phyloP scores from a whole-genome alignment of 2,797 vertebrate genomes.

The Amphiprion clarkii region DNA sequence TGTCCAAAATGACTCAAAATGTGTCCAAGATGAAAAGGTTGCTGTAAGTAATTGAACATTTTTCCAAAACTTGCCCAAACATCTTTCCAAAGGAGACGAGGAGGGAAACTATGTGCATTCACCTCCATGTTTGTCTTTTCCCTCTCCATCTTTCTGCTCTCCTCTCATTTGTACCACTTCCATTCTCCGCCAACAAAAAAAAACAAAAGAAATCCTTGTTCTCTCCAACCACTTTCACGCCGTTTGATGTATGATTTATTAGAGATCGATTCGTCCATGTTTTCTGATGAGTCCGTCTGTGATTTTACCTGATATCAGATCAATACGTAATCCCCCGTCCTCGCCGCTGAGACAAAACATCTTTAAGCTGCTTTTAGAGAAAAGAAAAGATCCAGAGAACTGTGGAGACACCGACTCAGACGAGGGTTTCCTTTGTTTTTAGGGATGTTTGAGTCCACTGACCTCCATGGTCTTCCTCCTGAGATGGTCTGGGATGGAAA shows the following conservation, averaged over 20 bases:
- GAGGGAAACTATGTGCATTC: too few relatives aligned
- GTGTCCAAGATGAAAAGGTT: too few relatives aligned
- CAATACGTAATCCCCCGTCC: conserved; percentile 11
- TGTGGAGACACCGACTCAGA: too few relatives aligned
- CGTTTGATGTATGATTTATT: conserved; percentile 64
- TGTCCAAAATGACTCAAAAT: too few relatives aligned
- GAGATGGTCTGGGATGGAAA: too few relatives aligned
- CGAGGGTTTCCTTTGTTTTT: too few relatives aligned
- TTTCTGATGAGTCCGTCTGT: conserved; percentile 55
- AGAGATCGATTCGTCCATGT: conserved; percentile 48
- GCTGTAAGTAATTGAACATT: too few relatives aligned
- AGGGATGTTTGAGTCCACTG: too few relatives aligned
- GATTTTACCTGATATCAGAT: conserved; percentile 44
- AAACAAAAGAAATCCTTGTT: conserved; percentile 2
- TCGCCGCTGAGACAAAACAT: background rate
- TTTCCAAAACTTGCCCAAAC: too few relatives aligned
- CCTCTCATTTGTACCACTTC: conserved; percentile 55
- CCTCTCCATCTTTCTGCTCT: background rate
- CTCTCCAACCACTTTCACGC: conserved; percentile 35
- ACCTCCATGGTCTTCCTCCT: too few relatives aligned
- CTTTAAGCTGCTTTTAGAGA: background rate
- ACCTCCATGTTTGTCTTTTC: too few relatives aligned
- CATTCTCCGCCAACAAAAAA: background rate
- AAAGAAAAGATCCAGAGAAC: background rate
- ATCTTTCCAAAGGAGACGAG: too few relatives aligned